Base-by-base conservation (phyloP, 2,888 invertebrate genomes). In the Temnothorax unifasciatus region DNA sequence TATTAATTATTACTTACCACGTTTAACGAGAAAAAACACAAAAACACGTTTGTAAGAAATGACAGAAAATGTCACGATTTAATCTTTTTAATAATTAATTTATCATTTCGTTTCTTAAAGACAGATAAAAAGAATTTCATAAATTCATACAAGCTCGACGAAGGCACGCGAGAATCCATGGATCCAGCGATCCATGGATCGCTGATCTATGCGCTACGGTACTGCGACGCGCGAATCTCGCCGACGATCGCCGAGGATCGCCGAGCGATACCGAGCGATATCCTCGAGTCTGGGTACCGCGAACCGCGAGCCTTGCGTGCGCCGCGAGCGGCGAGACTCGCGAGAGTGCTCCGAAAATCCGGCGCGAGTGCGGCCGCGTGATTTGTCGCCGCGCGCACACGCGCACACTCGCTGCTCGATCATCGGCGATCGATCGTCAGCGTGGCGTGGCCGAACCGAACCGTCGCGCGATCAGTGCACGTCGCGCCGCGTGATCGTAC, bases 341-440 rank as follows among this genome's bases (percentile, higher is more conserved):
- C 84, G 81, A 85, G 79, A 87, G 54, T 38, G 74, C 66, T 87
- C 83, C 75, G 85, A 88, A 89, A 86, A 87, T 88, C 85, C 85
- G 74, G 54, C 54, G 68, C 41, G 85, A 82, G 86, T 64, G 63
- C 66, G 66, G 54, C 59, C 74, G 83, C 86, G 82, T 85, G 89
- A 90, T 90, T 89, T 90, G 86, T 88, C 86, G 75, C 52, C 84
- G 88, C 29, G 52, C 47, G 25, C 47, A 52, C 66, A 13, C 77
- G 57, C 57, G 54, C 68, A 3, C 5, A 34, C 34, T 34, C 34
- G n/a, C 29, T 34, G 3, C 71, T 61, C 59, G 59, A 71, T 79
- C 79, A 87, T 89, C 64, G 76, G 11, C 82, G 82, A 88, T 87
- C 79, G 85, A 71, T 69, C 61, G 25, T 41, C 21, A 63, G 52